phyloP scores from a whole-genome alignment of 1,140 invertebrate genomes.

The Bombus breviceps region DNA sequence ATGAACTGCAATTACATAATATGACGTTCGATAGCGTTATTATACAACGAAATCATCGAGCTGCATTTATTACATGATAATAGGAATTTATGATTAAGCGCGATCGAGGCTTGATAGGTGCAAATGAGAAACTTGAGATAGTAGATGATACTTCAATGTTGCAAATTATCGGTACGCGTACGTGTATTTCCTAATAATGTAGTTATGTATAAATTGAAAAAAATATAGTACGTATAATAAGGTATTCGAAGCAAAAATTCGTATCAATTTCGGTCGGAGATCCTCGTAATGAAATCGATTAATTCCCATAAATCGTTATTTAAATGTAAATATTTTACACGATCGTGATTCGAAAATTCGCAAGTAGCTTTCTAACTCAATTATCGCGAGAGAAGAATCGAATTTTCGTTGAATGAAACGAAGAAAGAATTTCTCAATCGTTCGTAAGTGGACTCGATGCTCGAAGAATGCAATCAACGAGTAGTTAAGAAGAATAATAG shows the following conservation, averaged over 20 bases:
- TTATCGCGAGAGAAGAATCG: too few relatives aligned
- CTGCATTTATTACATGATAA: constrained; percentile 4
- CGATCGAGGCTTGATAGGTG: background rate
- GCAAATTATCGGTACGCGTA: background rate
- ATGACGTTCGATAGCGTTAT: background rate
- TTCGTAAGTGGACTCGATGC: constrained; percentile 39
- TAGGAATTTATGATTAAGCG: constrained; percentile 5
- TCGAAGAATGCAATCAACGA: constrained; percentile 62
- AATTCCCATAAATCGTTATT: too few relatives aligned
- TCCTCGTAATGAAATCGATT: background rate
- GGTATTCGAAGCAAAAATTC: background rate
- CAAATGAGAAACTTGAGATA: background rate
- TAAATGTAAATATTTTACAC: background rate
- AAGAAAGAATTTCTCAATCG: constrained; percentile 19
- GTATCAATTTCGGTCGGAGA: background rate
- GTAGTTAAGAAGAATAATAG: constrained; percentile 69
- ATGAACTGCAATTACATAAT: constrained; percentile 3
- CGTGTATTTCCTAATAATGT: background rate
- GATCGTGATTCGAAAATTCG: background rate
- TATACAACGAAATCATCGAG: background rate
- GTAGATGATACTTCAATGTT: background rate
- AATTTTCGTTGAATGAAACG: background rate
- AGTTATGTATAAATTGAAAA: background rate
- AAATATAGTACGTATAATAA: background rate
- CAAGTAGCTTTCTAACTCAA: background rate